phyloP scores from a whole-genome alignment of 2,797 vertebrate species.

The Pseudochirops corinnae region DNA sequence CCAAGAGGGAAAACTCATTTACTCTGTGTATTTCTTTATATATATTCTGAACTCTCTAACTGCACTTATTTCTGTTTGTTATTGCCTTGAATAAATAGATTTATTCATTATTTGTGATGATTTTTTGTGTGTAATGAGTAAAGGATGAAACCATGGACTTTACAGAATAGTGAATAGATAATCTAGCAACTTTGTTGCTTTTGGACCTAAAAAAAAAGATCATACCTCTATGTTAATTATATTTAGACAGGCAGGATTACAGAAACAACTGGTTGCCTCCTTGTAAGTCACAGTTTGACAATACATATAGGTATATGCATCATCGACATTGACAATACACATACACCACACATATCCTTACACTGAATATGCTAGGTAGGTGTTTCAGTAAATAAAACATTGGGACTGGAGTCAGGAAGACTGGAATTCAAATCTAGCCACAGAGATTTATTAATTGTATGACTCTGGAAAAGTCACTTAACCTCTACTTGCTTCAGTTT shows the following conservation, averaged over 20 bases:
- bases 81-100: neutral
- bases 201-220: neutral
- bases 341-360: neutral
- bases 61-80: neutral
- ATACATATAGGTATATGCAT: neutral
- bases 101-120: neutral
- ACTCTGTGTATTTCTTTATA: neutral
- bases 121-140: neutral
- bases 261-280: neutral
- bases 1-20: neutral
- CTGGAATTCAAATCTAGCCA: neutral
- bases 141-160: neutral
- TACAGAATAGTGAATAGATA: neutral
- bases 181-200: neutral
- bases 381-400: neutral
- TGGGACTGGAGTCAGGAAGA: neutral
- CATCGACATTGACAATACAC: neutral
- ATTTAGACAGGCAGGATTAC: neutral
- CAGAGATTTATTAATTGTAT: neutral
- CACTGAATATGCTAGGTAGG: neutral
- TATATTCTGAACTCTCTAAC: neutral
- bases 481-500: neutral
- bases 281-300: neutral
- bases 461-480: neutral
- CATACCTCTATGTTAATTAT: neutral